A percentile compares a stretch with the other conserved stretches of the same genome.
phyloP scores from a whole-genome alignment of 2,797 vertebrate species.

The Phyllotis vaccarum region DNA sequence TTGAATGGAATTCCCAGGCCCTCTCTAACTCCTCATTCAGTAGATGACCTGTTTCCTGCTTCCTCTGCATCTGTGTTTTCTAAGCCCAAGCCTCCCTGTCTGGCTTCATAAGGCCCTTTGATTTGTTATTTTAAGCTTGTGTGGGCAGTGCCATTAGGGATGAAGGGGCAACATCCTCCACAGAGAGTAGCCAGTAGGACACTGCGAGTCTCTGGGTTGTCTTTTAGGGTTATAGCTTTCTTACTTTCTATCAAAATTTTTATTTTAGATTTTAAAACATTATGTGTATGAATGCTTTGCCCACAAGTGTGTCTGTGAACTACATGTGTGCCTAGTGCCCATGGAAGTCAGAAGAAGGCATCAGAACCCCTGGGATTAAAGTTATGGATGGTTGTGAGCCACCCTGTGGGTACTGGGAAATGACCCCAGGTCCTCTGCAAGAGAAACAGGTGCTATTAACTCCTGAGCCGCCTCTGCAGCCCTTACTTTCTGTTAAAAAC shows the following conservation, averaged over 20 bases:
- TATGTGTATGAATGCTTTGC: neutral
- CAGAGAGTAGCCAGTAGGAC: neutral
- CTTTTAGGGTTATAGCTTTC: neutral
- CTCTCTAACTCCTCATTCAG: neutral
- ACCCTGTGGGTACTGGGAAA: neutral
- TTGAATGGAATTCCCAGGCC: slow-evolving; percentile 45
- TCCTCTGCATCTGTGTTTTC: slow-evolving; percentile 67
- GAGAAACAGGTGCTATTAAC: neutral
- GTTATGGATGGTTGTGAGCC: neutral
- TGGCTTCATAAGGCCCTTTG: neutral
- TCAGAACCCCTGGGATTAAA: neutral
- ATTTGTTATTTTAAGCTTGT: slow-evolving; percentile 74
- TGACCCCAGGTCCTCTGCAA: neutral
- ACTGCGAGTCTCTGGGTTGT: neutral
- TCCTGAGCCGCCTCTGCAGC: neutral
- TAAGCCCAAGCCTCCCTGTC: slow-evolving; percentile 75
- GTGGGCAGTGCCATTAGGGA: neutral
- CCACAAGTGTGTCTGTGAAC: neutral
- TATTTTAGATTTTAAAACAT: neutral
- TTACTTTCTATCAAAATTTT: neutral
- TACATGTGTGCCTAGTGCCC: neutral
- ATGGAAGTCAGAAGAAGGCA: neutral
- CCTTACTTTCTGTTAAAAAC: neutral
- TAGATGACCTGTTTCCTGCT: neutral
- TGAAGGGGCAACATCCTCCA: neutral